A percentile compares a stretch with the other conserved stretches of the same genome.
phyloP scores from a whole-genome alignment of 2,797 vertebrate genomes.

The Brotula barbata region DNA sequence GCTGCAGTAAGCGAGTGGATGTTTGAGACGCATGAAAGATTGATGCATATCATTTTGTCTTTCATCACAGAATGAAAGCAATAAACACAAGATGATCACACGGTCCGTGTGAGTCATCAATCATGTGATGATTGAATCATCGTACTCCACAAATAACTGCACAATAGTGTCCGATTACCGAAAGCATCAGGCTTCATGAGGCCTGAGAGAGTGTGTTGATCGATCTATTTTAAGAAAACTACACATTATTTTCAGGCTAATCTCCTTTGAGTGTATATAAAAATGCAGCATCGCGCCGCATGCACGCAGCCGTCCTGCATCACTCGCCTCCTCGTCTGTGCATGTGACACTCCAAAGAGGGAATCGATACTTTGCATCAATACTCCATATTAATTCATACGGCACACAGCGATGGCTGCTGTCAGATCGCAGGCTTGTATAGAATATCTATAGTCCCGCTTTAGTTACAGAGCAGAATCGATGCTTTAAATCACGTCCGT shows the following conservation, averaged over 20 bases:
- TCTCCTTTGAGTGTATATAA: constrained; percentile 17
- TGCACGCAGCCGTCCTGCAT: constrained; percentile 15
- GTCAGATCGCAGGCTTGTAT: constrained; percentile 30
- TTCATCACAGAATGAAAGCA: no score
- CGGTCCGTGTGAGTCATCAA: no score
- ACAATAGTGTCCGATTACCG: constrained; percentile 18
- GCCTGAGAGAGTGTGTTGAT: constrained; percentile 23
- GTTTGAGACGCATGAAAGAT: no score
- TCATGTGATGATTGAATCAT: no score
- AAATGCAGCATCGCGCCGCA: no score
- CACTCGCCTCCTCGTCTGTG: constrained; percentile 33
- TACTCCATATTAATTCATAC: constrained; percentile 58
- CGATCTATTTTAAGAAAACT: constrained; percentile 51
- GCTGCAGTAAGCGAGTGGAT: no score
- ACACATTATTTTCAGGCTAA: constrained; percentile 33
- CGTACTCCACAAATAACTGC: background rate
- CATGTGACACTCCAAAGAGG: constrained; percentile 39
- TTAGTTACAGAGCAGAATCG: constrained; percentile 61
- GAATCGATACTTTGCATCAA: constrained; percentile 55
- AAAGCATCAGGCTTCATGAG: constrained; percentile 6
- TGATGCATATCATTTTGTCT: no score
- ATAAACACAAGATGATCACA: no score
- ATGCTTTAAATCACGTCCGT: constrained; percentile 47
- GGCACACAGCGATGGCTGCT: constrained; percentile 32
- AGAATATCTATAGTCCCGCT: constrained; percentile 40